phyloP scores from a whole-genome alignment of 2,113 vertebrate species.

The Vicugna pacos region DNA sequence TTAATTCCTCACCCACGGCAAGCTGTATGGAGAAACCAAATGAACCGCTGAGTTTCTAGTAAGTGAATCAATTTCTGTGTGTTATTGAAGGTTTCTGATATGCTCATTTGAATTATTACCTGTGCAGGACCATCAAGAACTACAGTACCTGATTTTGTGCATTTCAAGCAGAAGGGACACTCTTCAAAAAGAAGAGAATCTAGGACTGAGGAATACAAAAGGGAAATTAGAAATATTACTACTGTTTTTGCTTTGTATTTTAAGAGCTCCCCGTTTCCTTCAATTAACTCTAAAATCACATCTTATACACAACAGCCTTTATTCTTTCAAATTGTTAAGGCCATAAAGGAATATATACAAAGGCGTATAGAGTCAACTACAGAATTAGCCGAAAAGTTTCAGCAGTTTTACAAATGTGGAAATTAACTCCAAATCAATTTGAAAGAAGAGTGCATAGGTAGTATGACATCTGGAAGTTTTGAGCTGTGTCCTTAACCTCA shows the following conservation, averaged over 20 bases:
- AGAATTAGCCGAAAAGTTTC: background rate
- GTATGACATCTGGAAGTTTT: background rate
- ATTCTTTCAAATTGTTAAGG: background rate
- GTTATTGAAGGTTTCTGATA: background rate
- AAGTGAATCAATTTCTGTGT: background rate
- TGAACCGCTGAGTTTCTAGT: background rate
- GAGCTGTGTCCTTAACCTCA: slow-evolving; percentile 1
- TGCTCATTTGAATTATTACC: background rate
- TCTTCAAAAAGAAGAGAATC: background rate
- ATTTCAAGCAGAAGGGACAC: background rate
- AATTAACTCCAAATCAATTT: slow-evolving; percentile 44
- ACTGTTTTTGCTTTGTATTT: background rate
- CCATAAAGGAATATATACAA: background rate
- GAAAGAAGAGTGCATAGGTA: background rate
- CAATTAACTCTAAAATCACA: slow-evolving; percentile 1
- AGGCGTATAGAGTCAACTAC: background rate
- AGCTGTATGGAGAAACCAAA: background rate
- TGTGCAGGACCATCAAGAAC: background rate
- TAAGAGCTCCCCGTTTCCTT: background rate
- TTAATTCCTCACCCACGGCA: background rate
- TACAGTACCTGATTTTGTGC: background rate
- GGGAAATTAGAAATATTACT: background rate
- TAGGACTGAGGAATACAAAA: background rate
- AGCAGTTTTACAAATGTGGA: background rate
- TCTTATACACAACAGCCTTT: background rate